Evolutionary conservation across 2,888 invertebrate species (phyloP).

Genomic region (Epistrophe grossulariae): DNA sequence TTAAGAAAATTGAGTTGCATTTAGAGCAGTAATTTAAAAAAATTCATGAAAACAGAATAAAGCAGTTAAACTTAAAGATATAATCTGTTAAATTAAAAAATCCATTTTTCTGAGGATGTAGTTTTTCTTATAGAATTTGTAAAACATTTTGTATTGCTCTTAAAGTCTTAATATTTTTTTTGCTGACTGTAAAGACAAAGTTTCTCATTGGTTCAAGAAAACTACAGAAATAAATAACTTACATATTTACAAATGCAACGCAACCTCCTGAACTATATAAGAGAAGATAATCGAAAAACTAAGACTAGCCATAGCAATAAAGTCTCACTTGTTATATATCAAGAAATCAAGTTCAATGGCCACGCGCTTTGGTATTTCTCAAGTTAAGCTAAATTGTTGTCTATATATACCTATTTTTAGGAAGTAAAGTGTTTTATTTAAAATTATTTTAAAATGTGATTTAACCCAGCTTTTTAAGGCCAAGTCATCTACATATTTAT

Average conservation of each 20-base stretch:
- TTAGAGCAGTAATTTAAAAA: neutral
- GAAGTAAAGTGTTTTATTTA: conserved; percentile 6
- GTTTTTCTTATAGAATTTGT: too few species aligned
- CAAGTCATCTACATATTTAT: neutral
- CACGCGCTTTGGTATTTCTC: conserved; percentile 26
- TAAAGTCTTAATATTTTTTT: too few species aligned
- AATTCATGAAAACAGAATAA: neutral
- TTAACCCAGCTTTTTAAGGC: conserved; percentile 10
- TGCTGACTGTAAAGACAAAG: too few species aligned
- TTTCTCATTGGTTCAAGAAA: too few species aligned
- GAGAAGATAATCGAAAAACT: neutral
- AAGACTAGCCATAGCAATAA: conserved; percentile 22
- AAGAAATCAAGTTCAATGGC: conserved; percentile 68
- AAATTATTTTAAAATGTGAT: conserved; percentile 32
- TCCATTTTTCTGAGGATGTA: too few species aligned
- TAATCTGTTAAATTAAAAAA: too few species aligned
- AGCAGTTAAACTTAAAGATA: too few species aligned
- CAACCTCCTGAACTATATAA: neutral
- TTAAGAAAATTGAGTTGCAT: neutral
- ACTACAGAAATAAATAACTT: neutral
- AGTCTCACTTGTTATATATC: conserved; percentile 21
- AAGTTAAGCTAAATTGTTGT: neutral
- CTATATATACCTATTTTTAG: neutral
- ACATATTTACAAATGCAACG: neutral
- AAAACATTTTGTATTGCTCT: too few species aligned